Evolutionary conservation across 2,113 vertebrate species (phyloP).

Genomic region (Paramormyrops kingsleyae): DNA sequence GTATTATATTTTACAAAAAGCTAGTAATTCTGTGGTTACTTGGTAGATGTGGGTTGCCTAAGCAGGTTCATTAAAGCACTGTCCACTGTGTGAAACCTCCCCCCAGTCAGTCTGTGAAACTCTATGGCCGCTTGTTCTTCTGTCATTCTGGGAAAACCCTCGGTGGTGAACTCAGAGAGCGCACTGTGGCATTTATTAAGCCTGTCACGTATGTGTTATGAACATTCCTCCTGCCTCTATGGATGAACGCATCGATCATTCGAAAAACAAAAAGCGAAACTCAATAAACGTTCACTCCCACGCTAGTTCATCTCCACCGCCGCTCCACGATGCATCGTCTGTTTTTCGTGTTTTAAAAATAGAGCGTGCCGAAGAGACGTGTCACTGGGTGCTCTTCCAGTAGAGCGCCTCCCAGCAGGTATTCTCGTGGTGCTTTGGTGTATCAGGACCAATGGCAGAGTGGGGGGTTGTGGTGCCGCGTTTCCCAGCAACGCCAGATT

Average conservation of each 20-base stretch:
- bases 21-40: not conserved
- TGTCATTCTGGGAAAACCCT: not conserved
- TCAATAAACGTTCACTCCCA: not conserved
- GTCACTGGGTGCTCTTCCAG: not conserved
- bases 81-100: not conserved
- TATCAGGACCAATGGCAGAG: not conserved
- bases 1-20: not conserved
- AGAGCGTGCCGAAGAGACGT: not conserved
- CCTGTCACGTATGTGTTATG: not conserved
- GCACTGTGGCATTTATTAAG: not conserved
- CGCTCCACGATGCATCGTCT: not conserved
- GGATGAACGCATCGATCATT: not conserved
- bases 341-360: not conserved
- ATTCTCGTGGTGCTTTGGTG: not conserved
- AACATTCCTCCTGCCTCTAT: not conserved
- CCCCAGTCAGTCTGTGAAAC: not conserved
- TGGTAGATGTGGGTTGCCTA: not conserved
- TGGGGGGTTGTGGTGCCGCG: not conserved
- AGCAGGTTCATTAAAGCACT: not conserved
- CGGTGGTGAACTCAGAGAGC: not conserved
- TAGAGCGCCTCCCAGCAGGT: not conserved
- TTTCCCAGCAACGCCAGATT: constrained; percentile 3
- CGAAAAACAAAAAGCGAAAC: not conserved
- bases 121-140: not conserved
- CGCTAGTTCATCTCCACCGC: no score